Evolutionary conservation across 2,888 invertebrate species (phyloP), one percentile per base, ranked within the genome.

Genomic region (Neoitamus cyanurus): DNA sequence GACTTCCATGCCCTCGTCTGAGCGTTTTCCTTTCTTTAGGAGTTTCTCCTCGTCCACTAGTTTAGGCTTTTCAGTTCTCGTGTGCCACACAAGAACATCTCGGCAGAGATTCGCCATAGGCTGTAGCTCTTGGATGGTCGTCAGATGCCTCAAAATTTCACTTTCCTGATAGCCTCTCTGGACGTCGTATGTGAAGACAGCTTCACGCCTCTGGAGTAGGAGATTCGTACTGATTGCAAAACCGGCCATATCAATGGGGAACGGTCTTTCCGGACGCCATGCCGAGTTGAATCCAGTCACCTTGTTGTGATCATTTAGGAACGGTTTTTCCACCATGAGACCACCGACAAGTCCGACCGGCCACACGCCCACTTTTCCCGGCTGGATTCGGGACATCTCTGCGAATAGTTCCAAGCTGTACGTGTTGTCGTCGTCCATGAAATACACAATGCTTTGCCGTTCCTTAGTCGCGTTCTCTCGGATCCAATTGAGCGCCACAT

Each of bases 81-180:
- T 99, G 90, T 99, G 99, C 99, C 99, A 99, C 0, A 99, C 99
- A 86, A 97, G 95, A n/a, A 99, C 96, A 92, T 98, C 97, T 0
- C 96, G 96, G 89, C 99, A 99, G 87, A 94, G 94, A 87, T 97
- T 95, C 0, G 98, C 99, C 86, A 97, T 92, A 0, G 99, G 97
- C 90, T 99, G 99, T 83, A 99, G 90, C 73, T 98, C 94, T 3
- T 94, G 93, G 87, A 93, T 93, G 0, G 94, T 93, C 0, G 94
- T 94, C 85, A 97, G 93, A 88, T 95, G 94, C 86, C 94, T 93
- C 2, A 97, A 91, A 87, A 98, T 95, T 90, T 96, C 96, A 87
- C 95, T 96, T 90, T 98, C 98, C 92, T 97, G 97, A 90, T 95
- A 96, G 15, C 99, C 99, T 84, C 97, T 94, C 88, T 96, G 95